Evolutionary conservation across 2,888 invertebrate genomes (phyloP).

Genomic region (Disparrhopalites patrizii): DNA sequence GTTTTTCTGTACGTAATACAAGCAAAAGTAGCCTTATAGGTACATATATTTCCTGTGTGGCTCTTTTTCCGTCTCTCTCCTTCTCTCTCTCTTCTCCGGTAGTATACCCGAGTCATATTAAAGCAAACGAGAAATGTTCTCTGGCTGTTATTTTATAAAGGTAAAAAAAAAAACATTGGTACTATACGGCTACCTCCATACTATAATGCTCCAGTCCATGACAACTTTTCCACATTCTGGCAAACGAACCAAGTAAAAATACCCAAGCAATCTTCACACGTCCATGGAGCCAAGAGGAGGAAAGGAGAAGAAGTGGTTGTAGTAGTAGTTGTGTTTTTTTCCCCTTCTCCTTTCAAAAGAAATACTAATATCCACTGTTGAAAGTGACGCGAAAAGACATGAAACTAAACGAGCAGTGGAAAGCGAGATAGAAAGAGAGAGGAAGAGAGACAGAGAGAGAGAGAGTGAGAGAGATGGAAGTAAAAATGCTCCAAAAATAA

Average conservation of each 20-base stretch:
- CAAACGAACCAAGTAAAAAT: constrained; percentile 18
- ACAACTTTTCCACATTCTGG: constrained; percentile 1
- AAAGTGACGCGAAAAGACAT: constrained; percentile 11
- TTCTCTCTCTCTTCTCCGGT: background rate
- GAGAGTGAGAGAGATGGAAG: background rate
- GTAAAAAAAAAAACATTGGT: background rate
- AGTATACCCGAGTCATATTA: background rate
- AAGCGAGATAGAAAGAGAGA: background rate
- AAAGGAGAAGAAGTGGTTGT: no score
- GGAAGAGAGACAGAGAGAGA: background rate
- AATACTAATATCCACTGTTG: constrained; percentile 18
- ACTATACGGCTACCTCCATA: no score
- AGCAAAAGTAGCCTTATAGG: no score
- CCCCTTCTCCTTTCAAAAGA: constrained; percentile 12
- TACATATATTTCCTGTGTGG: no score
- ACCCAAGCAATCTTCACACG: constrained; percentile 12
- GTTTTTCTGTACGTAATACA: background rate
- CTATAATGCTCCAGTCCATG: background rate
- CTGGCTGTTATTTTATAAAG: background rate
- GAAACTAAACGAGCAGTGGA: constrained; percentile 10
- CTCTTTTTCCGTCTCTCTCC: background rate
- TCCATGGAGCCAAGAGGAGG: background rate
- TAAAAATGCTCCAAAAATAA: constrained; percentile 20
- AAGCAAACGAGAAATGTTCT: background rate
- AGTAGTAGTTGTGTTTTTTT: no score